Conservation (phyloP, 2,797 vertebrate species). For the Florisuga fusca region DNA sequence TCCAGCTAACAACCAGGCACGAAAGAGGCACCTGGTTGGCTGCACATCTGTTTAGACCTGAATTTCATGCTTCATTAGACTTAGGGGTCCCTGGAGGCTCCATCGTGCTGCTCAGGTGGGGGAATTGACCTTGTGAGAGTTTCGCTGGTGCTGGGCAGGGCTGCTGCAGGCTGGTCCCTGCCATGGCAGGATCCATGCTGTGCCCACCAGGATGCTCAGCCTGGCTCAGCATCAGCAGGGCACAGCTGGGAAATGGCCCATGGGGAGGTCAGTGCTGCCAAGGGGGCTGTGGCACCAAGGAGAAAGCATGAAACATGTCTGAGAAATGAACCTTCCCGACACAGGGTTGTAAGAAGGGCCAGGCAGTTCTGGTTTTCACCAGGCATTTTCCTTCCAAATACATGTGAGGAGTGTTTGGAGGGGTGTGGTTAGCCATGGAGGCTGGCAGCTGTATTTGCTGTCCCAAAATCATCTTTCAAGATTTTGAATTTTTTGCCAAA, state of each 20-base stretch:
- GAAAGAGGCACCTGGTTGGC: background rate
- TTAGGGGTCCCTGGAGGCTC: background rate
- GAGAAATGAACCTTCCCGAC: background rate
- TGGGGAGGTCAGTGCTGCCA: background rate
- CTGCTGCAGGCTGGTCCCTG: background rate
- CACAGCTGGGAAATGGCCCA: background rate
- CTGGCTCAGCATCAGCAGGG: fast-evolving
- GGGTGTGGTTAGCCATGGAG: background rate
- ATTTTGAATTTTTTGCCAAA: background rate
- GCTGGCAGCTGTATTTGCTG: background rate
- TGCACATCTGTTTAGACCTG: background rate
- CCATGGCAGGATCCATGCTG: background rate
- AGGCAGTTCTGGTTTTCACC: background rate
- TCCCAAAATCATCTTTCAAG: background rate
- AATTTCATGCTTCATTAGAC: background rate
- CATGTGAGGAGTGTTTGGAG: fast-evolving
- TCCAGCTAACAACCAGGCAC: background rate
- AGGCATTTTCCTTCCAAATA: background rate
- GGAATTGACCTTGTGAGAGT: conserved; percentile 15
- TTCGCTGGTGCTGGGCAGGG: background rate
- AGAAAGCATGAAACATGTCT: fast-evolving
- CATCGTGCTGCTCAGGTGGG: background rate
- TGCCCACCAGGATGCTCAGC: background rate
- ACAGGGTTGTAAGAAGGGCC: background rate
- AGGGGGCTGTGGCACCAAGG: background rate